Evolutionary conservation across 2,888 invertebrate genomes (phyloP), one percentile per base, ranked within the genome.

Genomic region (Loripinus fragilis): DNA sequence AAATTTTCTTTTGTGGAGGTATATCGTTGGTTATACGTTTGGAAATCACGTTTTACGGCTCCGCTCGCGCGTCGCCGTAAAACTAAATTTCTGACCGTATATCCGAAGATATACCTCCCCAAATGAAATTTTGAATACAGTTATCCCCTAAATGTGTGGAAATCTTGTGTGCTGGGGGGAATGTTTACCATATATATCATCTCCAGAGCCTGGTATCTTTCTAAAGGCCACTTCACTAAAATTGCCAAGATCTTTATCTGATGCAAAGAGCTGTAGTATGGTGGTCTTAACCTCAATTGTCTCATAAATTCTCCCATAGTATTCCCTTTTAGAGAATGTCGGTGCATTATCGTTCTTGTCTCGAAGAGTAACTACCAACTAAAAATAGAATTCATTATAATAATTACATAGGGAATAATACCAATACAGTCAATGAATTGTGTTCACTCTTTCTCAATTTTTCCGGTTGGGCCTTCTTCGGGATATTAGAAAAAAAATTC

Each of bases 261-360:
- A 95, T 0, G 98, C 98, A 81, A 96, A 95, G 0, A 98, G 93
- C 87, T 97, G 96, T 17, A 98, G 93, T 69, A 98, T 95, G 0
- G 97, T 96, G 0, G 97, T 97, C 91, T 96, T 95, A 25, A 97
- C 93, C 17, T 96, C 95, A 25, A 94, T 92, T 92, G 97, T 97
- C 93, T 98, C 98, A 0, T 97, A 96, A 20, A 98, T 96, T 0
- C 96, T 96, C 0, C 96, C 96, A 87, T 96, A 95, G 93, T 97
- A 98, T 12, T 95, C 95, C 66, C 95, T 95, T 86, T 96, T 96
- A 0, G 95, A 95, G 93, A 98, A 98, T 64, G 95, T 94, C 0
- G 98, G 98, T 0, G 96, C 94, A 94, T 98, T 97, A 93, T 98
- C 98, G 93, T 98, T 98, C n/a, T 97, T 95, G 92, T 98, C 98